phyloP scores from a whole-genome alignment of 1,140 invertebrate genomes.

The Apis florea region DNA sequence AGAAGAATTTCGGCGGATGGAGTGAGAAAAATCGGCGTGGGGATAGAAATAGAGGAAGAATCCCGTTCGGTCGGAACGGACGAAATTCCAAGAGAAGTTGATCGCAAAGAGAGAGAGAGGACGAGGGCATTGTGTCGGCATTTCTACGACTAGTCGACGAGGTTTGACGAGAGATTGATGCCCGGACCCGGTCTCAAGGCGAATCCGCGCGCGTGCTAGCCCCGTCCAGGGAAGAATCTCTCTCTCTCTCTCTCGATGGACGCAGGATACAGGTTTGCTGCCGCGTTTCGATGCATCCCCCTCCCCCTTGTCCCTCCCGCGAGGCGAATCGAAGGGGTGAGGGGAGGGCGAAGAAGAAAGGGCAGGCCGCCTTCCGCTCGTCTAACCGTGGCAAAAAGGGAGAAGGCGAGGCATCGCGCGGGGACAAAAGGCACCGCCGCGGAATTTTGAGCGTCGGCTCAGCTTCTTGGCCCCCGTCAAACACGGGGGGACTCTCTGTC shows the following conservation, averaged over 20 bases:
- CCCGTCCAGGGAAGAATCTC: slow-evolving; percentile 13
- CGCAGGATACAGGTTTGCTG: slow-evolving; percentile 36
- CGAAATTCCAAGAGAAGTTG: slow-evolving; percentile 1
- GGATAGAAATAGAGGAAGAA: slow-evolving; percentile 3
- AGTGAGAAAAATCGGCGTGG: not conserved
- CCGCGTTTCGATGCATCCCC: not conserved
- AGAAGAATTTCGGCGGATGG: not conserved
- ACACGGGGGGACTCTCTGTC: slow-evolving; percentile 56
- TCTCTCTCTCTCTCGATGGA: not conserved
- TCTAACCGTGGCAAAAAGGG: slow-evolving; percentile 64
- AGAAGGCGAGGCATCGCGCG: slow-evolving; percentile 66
- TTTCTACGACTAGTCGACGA: slow-evolving; percentile 74
- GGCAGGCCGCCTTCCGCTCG: slow-evolving; percentile 47
- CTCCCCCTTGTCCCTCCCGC: slow-evolving; percentile 10
- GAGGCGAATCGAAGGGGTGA: slow-evolving; percentile 38
- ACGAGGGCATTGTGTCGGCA: slow-evolving; percentile 64
- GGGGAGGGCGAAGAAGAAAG: slow-evolving; percentile 61
- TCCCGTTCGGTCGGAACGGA: not conserved
- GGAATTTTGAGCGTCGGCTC: slow-evolving; percentile 78
- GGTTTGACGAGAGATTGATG: slow-evolving; percentile 81
- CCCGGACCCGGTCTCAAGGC: slow-evolving; percentile 60
- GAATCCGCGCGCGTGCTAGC: slow-evolving; percentile 55
- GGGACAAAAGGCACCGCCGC: slow-evolving; percentile 78
- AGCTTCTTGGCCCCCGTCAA: slow-evolving; percentile 34
- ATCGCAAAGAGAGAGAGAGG: not conserved